A percentile compares a stretch with the other conserved stretches of the same genome.
Conservation (phyloP, 2,113 vertebrate genomes). For the Ictidomys tridecemlineatus region DNA sequence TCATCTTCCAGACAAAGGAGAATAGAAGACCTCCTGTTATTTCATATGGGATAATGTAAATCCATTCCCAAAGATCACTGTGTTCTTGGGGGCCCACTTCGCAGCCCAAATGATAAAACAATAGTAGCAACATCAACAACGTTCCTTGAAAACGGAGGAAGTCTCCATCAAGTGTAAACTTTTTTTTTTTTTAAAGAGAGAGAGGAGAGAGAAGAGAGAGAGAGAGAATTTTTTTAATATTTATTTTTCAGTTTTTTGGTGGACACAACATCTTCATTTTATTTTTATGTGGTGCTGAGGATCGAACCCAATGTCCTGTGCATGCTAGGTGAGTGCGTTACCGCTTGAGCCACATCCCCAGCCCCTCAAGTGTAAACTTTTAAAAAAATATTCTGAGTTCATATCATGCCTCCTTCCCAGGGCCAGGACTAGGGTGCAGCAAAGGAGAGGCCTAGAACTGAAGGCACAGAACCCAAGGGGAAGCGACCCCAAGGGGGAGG, state of each 20-base stretch:
- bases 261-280: no score
- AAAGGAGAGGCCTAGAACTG: neutral
- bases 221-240: no score
- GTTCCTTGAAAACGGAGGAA: neutral
- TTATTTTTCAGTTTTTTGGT: no score
- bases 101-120: neutral
- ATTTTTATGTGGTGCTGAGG: no score
- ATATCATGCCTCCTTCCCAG: neutral
- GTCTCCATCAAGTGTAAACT: neutral
- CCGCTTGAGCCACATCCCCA: no score
- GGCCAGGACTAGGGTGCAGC: neutral
- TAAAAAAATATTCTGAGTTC: neutral
- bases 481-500: accelerated
- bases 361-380: no score
- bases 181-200: no score
- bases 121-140: neutral
- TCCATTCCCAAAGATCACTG: no score
- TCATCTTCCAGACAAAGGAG: neutral
- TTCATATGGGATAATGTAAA: neutral
- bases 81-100: neutral
- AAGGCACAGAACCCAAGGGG: neutral
- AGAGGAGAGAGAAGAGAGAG: no score
- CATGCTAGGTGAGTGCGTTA: no score
- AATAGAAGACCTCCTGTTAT: neutral
- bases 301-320: no score